A percentile compares a stretch with the other conserved stretches of the same genome.
phyloP scores from a whole-genome alignment of 2,797 vertebrate genomes.

The Thunnus albacares region DNA sequence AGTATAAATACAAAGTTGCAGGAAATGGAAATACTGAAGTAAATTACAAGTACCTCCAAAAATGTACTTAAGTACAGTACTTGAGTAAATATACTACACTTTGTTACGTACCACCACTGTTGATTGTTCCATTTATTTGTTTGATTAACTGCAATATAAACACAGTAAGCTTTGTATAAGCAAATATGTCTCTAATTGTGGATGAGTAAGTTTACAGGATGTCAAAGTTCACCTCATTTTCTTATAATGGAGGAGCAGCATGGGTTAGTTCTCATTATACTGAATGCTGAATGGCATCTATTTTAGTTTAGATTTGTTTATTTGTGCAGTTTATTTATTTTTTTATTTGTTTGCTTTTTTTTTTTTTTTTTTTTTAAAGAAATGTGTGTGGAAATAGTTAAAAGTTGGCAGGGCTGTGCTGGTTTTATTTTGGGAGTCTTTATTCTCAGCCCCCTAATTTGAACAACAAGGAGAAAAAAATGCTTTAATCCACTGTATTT shows the following conservation, averaged over 20 bases:
- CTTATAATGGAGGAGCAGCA: conserved; percentile 15
- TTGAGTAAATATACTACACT: background rate
- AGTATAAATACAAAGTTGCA: background rate
- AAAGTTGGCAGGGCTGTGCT: conserved; percentile 56
- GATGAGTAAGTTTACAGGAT: conserved; percentile 49
- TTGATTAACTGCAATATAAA: conserved; percentile 46
- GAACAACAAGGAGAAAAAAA: conserved; percentile 56
- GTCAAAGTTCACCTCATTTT: conserved; percentile 53
- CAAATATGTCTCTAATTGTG: conserved; percentile 25
- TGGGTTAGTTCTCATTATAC: conserved; percentile 40
- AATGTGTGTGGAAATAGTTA: conserved; percentile 57
- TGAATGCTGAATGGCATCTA: conserved; percentile 37
- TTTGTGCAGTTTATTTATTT: conserved; percentile 22
- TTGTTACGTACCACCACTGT: background rate
- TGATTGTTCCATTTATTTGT: conserved; percentile 44
- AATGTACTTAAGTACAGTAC: background rate
- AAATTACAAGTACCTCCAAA: background rate
- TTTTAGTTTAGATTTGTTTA: conserved; percentile 49
- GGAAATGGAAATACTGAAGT: background rate
- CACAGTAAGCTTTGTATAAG: conserved; percentile 23
- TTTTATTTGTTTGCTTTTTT: conserved; percentile 46
- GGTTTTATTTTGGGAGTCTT: conserved; percentile 70
- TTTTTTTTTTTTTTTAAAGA: conserved; percentile 13
- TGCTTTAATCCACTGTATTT: conserved; percentile 77
- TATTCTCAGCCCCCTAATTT: conserved; percentile 76